phyloP scores from a whole-genome alignment of 2,113 vertebrate genomes.

The Stercorarius parasiticus region DNA sequence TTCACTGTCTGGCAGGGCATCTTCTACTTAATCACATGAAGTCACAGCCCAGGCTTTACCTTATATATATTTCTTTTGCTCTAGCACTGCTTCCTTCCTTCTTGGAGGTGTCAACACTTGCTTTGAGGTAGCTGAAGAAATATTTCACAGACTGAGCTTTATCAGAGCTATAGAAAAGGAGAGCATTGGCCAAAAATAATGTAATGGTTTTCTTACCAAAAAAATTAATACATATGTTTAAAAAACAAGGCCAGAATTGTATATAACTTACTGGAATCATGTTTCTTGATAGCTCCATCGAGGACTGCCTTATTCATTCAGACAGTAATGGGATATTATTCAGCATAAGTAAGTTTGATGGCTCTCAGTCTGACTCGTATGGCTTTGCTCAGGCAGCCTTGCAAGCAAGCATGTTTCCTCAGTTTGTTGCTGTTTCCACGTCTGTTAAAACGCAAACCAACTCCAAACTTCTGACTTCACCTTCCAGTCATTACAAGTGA shows the following conservation, averaged over 20 bases:
- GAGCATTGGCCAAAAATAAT: background rate
- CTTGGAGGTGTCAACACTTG: background rate
- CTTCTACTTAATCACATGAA: background rate
- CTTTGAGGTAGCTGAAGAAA: slow-evolving; percentile 9
- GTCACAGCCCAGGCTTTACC: background rate
- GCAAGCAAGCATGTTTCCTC: background rate
- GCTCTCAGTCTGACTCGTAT: background rate
- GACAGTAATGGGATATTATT: background rate
- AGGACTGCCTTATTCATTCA: background rate
- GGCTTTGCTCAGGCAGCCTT: background rate
- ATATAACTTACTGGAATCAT: background rate
- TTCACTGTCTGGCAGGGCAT: background rate
- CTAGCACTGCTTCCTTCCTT: background rate
- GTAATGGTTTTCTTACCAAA: background rate
- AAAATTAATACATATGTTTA: background rate
- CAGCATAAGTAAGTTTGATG: background rate
- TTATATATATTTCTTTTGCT: background rate
- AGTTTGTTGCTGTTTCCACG: background rate
- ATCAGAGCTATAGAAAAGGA: background rate
- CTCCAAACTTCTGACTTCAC: background rate
- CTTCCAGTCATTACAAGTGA: background rate
- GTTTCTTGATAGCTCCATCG: background rate
- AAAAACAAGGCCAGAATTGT: slow-evolving; percentile 5
- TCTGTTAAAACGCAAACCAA: background rate
- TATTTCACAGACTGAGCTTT: background rate